Evolutionary conservation across 2,888 invertebrate species (phyloP).

Genomic region (Pyrocoelia pectoralis): DNA sequence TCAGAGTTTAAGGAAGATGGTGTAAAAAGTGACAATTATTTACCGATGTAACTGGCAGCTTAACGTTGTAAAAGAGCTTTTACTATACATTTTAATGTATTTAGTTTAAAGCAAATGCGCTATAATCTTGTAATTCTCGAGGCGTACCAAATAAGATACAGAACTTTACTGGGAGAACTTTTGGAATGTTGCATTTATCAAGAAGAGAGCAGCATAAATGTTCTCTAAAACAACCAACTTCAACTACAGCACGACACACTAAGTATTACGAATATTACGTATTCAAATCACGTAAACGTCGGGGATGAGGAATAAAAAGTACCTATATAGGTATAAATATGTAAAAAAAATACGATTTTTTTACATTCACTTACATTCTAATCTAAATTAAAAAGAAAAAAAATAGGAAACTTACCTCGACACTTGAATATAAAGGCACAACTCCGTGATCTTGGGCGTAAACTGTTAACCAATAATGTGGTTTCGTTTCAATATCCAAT

Average conservation of each 20-base stretch:
- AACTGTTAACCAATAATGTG: constrained; percentile 93
- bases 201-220: constrained; percentile 23
- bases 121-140: constrained; percentile 22
- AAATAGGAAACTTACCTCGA: constrained; percentile 77
- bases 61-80: constrained; percentile 9
- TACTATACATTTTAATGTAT: constrained; percentile 10
- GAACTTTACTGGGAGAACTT: constrained; percentile 23
- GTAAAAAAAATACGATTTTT: constrained; percentile 10
- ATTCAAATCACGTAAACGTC: constrained; percentile 25
- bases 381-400: neutral
- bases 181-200: constrained; percentile 27
- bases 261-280: constrained; percentile 15
- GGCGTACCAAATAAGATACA: constrained; percentile 21
- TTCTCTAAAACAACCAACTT: constrained; percentile 26
- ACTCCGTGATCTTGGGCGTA: constrained; percentile 93
- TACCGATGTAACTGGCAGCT: constrained; percentile 3
- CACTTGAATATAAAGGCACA: constrained; percentile 82
- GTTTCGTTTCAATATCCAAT: constrained; percentile 87
- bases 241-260: constrained; percentile 18
- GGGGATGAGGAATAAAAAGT: constrained; percentile 15
- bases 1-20: neutral
- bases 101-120: constrained; percentile 16
- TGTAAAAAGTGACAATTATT: neutral
- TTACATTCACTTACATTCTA: neutral
- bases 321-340: constrained; percentile 6